Base-by-base conservation (phyloP, 2,113 vertebrate species). In the Pionites leucogaster region DNA sequence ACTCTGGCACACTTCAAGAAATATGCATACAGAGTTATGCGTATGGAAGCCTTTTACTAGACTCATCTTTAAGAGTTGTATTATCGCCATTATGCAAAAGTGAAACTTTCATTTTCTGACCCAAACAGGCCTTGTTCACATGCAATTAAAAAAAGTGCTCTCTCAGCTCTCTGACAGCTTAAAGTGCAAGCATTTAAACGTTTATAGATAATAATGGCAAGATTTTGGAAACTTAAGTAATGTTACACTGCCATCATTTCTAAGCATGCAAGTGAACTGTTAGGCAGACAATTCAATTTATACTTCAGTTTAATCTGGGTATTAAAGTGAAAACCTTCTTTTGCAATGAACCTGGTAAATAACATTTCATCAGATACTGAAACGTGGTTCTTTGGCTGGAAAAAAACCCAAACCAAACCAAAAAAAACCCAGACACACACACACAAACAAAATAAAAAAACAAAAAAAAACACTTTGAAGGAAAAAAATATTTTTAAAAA, bases 81-180 rank as follows among this genome's bases (percentile, higher is more conserved):
- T 70, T 74, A 83, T 19, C n/a, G 23, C n/a, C 52, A 31, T 41
- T 47, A 70, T 7, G 17, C 52, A 72, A 76, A 90, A 87, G 44
- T 19, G 19, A 86, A 82, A 82, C 82, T 90, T 90, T 74, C 60
- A 42, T 93, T 93, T 94, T 84, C 80, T 47, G 46, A 33, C 79
- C 41, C 17, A 72, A 96, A 85, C 0, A 82, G 16, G 41, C 37
- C 33, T 10, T 46, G 23, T 65, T 84, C 46, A 59, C n/a, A 35
- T 9, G 24, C 33, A 85, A 71, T 57, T 71, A 76, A 83, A 47
- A 77, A 31, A 90, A 50, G 17, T 7, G 35, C 25, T 46, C 76
- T 82, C 47, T 64, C 80, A 52, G 76, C 47, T 81, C 88, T 86
- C 44, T 62, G 10, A 89, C 81, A 88, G 53, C 37, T 78, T 86